phyloP scores from a whole-genome alignment of 2,888 invertebrate genomes.

The Ormia ochracea region DNA sequence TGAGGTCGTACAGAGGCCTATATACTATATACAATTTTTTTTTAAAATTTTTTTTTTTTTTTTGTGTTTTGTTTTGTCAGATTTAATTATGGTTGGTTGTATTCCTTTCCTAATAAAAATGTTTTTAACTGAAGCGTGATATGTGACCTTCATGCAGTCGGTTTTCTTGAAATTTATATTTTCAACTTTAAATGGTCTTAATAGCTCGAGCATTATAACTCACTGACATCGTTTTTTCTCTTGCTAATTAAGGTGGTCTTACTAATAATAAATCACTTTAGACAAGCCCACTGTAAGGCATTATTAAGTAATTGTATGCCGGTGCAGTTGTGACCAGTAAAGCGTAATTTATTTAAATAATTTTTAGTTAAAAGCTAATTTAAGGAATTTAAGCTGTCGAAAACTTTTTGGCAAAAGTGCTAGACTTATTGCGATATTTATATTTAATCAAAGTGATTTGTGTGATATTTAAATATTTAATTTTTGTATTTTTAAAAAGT shows the following conservation, averaged over 20 bases:
- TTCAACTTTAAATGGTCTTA: not conserved
- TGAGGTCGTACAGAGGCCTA: too few relatives aligned
- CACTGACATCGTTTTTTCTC: not conserved
- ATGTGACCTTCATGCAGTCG: not conserved
- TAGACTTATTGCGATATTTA: not conserved
- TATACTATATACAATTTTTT: too few relatives aligned
- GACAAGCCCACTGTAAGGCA: not conserved
- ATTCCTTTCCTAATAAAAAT: not conserved
- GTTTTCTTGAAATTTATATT: not conserved
- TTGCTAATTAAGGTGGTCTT: not conserved
- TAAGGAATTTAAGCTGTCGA: not conserved
- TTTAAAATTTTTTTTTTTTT: too few relatives aligned
- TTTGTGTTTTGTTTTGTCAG: too few relatives aligned
- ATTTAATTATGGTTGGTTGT: too few relatives aligned
- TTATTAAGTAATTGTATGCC: not conserved
- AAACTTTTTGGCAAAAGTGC: conserved; percentile 1
- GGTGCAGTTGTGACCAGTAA: not conserved
- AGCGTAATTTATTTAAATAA: not conserved
- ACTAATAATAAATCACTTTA: conserved; percentile 8
- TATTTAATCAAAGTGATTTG: not conserved
- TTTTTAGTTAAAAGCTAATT: not conserved
- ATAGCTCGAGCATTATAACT: not conserved
- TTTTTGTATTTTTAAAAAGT: not conserved
- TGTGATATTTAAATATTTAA: not conserved
- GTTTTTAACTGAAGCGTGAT: not conserved